A percentile compares a stretch with the other conserved stretches of the same genome.
phyloP scores from a whole-genome alignment of 2,888 invertebrate genomes.

The Tryphoninae sp. region DNA sequence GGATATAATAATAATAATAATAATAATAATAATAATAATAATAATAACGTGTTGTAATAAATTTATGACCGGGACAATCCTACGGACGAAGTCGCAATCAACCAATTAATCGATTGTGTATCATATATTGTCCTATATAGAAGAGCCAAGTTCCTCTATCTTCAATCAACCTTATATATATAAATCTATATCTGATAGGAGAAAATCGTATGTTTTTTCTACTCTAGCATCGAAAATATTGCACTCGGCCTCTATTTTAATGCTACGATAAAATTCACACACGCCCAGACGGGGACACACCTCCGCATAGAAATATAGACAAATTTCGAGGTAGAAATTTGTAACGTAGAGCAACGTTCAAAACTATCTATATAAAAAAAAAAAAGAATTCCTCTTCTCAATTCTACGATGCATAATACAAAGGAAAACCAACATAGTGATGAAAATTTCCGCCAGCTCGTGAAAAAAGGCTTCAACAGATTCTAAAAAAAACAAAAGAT shows the following conservation, averaged over 20 bases:
- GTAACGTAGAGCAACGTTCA: background rate
- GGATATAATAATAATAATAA: constrained; percentile 36
- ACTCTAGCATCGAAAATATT: constrained; percentile 47
- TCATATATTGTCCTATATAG: constrained; percentile 16
- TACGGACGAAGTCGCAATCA: constrained; percentile 32
- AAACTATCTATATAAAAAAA: constrained; percentile 8
- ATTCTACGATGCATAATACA: background rate
- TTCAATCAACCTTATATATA: constrained; percentile 11
- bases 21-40: constrained; percentile 21
- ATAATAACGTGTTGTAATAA: constrained; percentile 47
- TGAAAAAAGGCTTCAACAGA: constrained; percentile 39
- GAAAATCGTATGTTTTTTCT: constrained; percentile 43
- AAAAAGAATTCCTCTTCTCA: constrained; percentile 11
- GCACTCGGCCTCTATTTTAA: constrained; percentile 38
- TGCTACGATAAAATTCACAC: constrained; percentile 22
- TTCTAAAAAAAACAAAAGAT: constrained; percentile 49
- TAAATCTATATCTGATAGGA: constrained; percentile 9
- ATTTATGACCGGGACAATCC: constrained; percentile 53
- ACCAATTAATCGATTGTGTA: constrained; percentile 39
- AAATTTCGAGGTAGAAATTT: background rate
- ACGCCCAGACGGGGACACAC: background rate
- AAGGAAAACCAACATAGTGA: constrained; percentile 14
- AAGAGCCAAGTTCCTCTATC: constrained; percentile 45
- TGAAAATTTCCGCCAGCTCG: constrained; percentile 28
- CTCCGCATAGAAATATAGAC: constrained; percentile 4